Evolutionary conservation across 1,140 invertebrate species (phyloP), one percentile per base, ranked within the genome.

Genomic region (Brachionus koreanus): DNA sequence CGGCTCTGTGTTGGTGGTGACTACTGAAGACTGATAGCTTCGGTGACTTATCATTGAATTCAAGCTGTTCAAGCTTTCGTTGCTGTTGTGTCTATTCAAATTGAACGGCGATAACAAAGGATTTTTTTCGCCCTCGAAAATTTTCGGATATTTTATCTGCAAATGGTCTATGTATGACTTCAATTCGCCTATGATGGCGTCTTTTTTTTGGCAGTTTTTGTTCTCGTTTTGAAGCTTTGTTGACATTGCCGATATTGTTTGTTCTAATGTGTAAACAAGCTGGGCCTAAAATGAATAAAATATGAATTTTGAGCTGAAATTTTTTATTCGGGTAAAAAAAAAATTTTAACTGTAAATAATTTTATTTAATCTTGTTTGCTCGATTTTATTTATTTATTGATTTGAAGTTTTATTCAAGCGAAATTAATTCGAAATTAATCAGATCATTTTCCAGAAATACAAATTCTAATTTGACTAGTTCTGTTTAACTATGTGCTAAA

Each of bases 161-260:
- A 98, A 90, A 42, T 96, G 91, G 85, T 98, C 95, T 87, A 98
- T 98, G 86, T 98, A 97, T 85, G 97, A 95, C 86, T 97, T 97
- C 84, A 98, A 88, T 85, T 79, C 76, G n/a, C 33, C 57, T 25
- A 79, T 65, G 2, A 25, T 61, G 7, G 29, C 10, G 19, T 79
- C 76, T 43, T 79, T 79, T 65, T 61, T 79, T n/a, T 79, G 46
- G 4, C 10, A 37, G 19, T 79, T 79, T 57, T 42, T 61, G 12
- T 10, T 61, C 23, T 61, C 35, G 19, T 63, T 65, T 79, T 79
- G 49, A 12, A 79, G 46, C 12, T 65, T 57, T 10, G 35, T 25
- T 9, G 76, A 61, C 39, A 79, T 16, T 9, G 76, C 49, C 16
- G 76, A 79, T 19, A 79, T 42, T 13, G 76, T 79, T 61, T 79